Conservation (phyloP, 2,888 invertebrate genomes). For the Panopea generosa region DNA sequence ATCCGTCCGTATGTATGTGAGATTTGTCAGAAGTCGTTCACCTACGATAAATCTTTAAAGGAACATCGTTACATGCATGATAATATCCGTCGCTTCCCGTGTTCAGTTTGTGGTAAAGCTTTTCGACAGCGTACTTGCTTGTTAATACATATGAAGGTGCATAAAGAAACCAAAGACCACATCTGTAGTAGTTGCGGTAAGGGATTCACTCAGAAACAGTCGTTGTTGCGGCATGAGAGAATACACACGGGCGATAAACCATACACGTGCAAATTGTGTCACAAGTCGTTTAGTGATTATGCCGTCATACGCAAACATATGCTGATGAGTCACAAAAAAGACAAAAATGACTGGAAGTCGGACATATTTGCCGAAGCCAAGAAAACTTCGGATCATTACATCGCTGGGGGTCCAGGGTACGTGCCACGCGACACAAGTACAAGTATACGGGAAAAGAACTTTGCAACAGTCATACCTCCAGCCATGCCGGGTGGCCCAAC, state of each 20-base stretch:
- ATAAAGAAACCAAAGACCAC: constrained; percentile 84
- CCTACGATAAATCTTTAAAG: constrained; percentile 78
- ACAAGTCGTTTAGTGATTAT: constrained; percentile 81
- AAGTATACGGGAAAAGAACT: constrained; percentile 4
- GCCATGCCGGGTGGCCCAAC: not conserved
- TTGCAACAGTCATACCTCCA: constrained; percentile 1
- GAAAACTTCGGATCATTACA: constrained; percentile 33
- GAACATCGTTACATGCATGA: constrained; percentile 83
- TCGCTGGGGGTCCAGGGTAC: constrained; percentile 43
- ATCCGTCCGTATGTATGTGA: constrained; percentile 78
- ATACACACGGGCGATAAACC: constrained; percentile 85
- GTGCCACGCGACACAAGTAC: constrained; percentile 14
- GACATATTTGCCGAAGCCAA: constrained; percentile 35
- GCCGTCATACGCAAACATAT: constrained; percentile 79
- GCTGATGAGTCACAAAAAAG: constrained; percentile 76
- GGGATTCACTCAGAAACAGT: constrained; percentile 85
- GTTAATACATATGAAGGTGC: constrained; percentile 84
- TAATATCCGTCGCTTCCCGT: constrained; percentile 82
- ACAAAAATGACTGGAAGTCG: constrained; percentile 73
- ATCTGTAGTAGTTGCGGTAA: constrained; percentile 84
- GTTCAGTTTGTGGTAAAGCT: constrained; percentile 82
- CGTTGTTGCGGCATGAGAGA: constrained; percentile 85
- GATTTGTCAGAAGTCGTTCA: constrained; percentile 75
- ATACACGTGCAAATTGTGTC: constrained; percentile 84
- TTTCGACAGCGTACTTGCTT: constrained; percentile 85